Conservation (phyloP, 2,113 vertebrate species). For the Fregetta grallaria region DNA sequence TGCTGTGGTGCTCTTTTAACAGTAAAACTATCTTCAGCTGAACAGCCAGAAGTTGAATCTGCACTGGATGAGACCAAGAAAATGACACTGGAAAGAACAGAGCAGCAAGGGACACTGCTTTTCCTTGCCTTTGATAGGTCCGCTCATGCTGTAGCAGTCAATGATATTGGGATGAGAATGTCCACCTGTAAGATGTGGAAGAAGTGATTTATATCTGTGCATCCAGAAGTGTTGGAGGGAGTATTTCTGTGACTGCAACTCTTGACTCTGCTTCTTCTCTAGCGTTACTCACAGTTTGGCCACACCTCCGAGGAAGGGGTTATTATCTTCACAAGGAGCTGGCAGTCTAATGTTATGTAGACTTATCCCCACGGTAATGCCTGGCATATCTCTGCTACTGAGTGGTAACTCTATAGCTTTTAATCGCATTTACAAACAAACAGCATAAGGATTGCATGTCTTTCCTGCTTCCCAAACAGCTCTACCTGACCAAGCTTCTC, state of each 20-base stretch:
- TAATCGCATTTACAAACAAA: neutral
- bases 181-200: neutral
- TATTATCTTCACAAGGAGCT: neutral
- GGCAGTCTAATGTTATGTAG: neutral
- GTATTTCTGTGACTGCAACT: neutral
- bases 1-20: neutral
- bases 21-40: neutral
- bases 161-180: neutral
- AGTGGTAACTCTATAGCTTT: neutral
- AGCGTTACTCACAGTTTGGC: neutral
- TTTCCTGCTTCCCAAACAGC: neutral
- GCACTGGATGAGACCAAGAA: neutral
- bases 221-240: neutral
- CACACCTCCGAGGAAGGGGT: too few relatives aligned
- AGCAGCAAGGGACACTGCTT: neutral
- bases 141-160: neutral
- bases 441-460: neutral
- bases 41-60: neutral
- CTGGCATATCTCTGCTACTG: neutral
- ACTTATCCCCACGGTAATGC: accelerated
- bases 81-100: neutral
- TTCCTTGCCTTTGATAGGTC: neutral
- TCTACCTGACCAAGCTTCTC: neutral
- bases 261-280: neutral
- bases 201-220: neutral